Evolutionary conservation across 2,797 vertebrate genomes (phyloP).

Genomic region (Pelobates cultripes): DNA sequence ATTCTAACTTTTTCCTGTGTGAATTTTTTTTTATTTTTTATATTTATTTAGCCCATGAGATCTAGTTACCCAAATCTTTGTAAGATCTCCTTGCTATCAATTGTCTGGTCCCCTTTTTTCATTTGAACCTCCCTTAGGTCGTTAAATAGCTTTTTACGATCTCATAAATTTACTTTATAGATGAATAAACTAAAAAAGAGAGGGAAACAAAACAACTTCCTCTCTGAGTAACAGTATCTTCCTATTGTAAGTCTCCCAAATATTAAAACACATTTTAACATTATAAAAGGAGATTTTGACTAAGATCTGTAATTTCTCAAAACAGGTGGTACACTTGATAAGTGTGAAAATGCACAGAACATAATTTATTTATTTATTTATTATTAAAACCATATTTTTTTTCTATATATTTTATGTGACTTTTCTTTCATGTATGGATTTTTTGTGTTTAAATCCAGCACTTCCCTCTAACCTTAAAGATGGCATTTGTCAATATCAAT

Average conservation of each 20-base stretch:
- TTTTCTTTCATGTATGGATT: no score
- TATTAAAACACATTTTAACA: constrained; percentile 20
- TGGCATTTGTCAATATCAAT: no score
- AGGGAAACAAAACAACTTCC: constrained; percentile 55
- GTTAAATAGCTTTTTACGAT: constrained; percentile 70
- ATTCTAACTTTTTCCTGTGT: constrained; percentile 37
- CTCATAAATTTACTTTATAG: constrained; percentile 71
- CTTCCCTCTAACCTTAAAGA: no score
- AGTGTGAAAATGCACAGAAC: no score
- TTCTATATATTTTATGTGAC: no score
- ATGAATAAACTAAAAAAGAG: constrained; percentile 52
- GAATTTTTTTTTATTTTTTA: constrained; percentile 32
- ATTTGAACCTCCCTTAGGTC: constrained; percentile 61
- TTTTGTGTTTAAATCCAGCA: no score
- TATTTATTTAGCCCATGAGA: constrained; percentile 44
- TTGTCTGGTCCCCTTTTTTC: constrained; percentile 48
- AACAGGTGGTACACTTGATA: no score
- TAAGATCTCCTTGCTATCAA: constrained; percentile 64
- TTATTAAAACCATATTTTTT: no score
- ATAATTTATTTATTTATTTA: no score
- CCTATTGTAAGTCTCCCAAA: constrained; percentile 32
- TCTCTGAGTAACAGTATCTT: constrained; percentile 62
- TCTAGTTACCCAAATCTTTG: constrained; percentile 58
- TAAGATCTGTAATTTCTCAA: background rate
- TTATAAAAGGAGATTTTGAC: background rate